Percentiles rank a stretch among this genome's conserved stretches.
phyloP scores from a whole-genome alignment of 2,797 vertebrate species.

The Rhinichthys osculus region DNA sequence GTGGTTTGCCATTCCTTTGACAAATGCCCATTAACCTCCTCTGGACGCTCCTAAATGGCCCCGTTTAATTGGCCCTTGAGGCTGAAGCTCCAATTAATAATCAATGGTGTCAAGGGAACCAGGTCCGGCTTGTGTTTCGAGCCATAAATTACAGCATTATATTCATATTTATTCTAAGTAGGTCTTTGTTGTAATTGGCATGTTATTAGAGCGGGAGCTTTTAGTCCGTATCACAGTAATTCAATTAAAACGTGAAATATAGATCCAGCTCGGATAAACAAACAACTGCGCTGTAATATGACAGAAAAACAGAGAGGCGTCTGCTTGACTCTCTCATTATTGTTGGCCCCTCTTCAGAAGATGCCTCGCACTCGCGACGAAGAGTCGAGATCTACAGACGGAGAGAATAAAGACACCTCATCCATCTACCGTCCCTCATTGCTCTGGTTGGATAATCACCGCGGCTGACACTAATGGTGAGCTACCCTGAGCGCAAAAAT shows the following conservation, averaged over 20 bases:
- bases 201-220: constrained; percentile 95
- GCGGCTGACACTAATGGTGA: constrained; percentile 83
- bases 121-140: constrained; percentile 86
- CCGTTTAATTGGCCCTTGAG: constrained; percentile 89
- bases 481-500: constrained; percentile 78
- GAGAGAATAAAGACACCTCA: constrained; percentile 81
- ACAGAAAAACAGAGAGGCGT: constrained; percentile 89
- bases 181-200: constrained; percentile 98
- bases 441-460: constrained; percentile 82
- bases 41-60: constrained; percentile 90
- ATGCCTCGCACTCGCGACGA: constrained; percentile 35
- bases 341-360: constrained; percentile 82
- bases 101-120: constrained; percentile 90
- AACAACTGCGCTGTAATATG: constrained; percentile 91
- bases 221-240: constrained; percentile 97
- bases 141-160: constrained; percentile 96
- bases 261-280: constrained; percentile 95
- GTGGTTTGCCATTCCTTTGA: constrained; percentile 76
- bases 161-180: constrained; percentile 98
- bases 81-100: constrained; percentile 92
- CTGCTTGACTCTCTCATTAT: constrained; percentile 90
- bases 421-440: constrained; percentile 83
- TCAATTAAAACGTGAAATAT: constrained; percentile 97
- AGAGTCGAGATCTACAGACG: constrained; percentile 69
- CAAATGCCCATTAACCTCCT: constrained; percentile 88